A percentile compares a stretch with the other conserved stretches of the same genome.
Evolutionary conservation across 1,140 invertebrate genomes (phyloP).

Genomic region (Papilio helenus): DNA sequence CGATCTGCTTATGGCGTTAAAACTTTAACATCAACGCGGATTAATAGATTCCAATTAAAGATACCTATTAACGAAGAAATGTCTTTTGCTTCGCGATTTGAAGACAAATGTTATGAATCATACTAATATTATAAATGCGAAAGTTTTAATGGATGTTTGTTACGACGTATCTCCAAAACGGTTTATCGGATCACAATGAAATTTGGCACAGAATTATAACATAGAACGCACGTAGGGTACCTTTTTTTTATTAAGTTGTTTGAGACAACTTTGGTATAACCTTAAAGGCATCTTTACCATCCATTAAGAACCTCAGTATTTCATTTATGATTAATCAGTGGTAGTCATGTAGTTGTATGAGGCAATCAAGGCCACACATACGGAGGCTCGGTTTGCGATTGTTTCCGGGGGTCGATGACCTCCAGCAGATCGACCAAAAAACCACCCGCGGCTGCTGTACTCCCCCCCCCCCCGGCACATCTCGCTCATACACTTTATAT

Average conservation of each 20-base stretch:
- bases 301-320: not conserved
- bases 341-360: conserved; percentile 14
- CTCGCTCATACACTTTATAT: conserved; percentile 50
- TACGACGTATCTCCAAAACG: too few relatives aligned
- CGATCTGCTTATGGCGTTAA: not conserved
- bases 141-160: too few relatives aligned
- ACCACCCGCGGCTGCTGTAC: conserved; percentile 44
- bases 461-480: conserved; percentile 36
- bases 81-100: not conserved
- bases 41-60: too few relatives aligned
- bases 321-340: conserved; percentile 19
- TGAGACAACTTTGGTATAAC: too few relatives aligned
- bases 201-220: too few relatives aligned
- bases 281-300: not conserved
- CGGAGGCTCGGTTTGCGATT: conserved; percentile 50
- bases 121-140: too few relatives aligned
- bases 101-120: too few relatives aligned
- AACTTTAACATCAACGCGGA: too few relatives aligned
- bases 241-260: too few relatives aligned
- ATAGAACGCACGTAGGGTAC: too few relatives aligned
- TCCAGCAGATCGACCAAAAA: conserved; percentile 57
- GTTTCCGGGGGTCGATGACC: conserved; percentile 58
- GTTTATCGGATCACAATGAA: too few relatives aligned
- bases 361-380: conserved; percentile 42
- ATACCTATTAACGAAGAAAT: too few relatives aligned